Evolutionary conservation across 2,113 vertebrate genomes (phyloP).

Genomic region (Pontoporia blainvillei): DNA sequence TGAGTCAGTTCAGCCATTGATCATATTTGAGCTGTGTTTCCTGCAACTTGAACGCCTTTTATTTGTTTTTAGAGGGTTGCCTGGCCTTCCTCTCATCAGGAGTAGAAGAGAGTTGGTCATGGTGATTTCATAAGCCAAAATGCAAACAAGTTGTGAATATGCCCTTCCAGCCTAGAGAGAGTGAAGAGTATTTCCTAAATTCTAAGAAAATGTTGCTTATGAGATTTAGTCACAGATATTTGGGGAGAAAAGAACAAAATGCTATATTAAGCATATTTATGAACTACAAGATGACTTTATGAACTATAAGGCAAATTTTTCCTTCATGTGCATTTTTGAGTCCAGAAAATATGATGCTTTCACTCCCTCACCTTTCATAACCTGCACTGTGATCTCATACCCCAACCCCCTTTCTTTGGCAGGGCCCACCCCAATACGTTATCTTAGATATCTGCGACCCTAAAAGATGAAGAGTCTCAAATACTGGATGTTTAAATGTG

Average conservation of each 20-base stretch:
- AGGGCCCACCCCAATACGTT: background rate
- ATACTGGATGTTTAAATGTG: background rate
- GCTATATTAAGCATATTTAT: background rate
- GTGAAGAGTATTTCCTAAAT: background rate
- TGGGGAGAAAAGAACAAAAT: slow-evolving; percentile 18
- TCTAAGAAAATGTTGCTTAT: background rate
- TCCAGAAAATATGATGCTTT: background rate
- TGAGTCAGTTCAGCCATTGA: background rate
- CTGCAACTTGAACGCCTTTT: background rate
- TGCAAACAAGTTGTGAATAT: background rate
- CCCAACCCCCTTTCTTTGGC: background rate
- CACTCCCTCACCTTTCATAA: background rate
- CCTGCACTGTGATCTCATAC: background rate
- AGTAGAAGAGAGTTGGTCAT: background rate
- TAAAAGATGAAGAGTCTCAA: slow-evolving; percentile 1
- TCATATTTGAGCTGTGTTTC: background rate
- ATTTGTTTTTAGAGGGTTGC: background rate
- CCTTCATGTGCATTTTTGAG: background rate
- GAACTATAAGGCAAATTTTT: background rate
- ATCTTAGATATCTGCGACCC: background rate
- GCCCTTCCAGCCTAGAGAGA: background rate
- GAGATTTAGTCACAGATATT: background rate
- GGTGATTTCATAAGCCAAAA: background rate
- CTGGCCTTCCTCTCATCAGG: background rate
- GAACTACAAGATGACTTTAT: background rate